Evolutionary conservation across 2,797 vertebrate species (phyloP), one percentile per base, ranked within the genome.

Genomic region (Rhinogobio ventralis): DNA sequence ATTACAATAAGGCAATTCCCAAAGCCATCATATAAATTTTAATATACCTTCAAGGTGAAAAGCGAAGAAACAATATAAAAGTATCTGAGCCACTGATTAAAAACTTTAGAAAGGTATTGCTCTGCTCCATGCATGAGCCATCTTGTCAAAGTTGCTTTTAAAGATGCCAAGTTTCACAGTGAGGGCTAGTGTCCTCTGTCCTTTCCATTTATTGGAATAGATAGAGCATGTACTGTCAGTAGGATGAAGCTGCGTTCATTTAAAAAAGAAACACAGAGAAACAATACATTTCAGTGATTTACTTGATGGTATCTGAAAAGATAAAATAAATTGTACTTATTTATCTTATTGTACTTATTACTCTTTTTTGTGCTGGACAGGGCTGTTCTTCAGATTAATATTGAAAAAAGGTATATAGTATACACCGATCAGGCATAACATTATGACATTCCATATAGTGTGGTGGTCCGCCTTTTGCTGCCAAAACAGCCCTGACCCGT

Each of bases 31-130:
- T 36, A 36, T 75, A 8, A n/a, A 55, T 9, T 23, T 7, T 15
- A 36, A 76, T 39, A 57, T 25, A 76, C 33, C n/a, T 13, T 76
- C 51, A 57, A 57, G 73, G 30, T 57, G 73, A 76, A 39, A 39
- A 74, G 46, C 10, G 23, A 76, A 76, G 20, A 9, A n/a, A 36
- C 20, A n/a, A 55, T 75, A 8, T 75, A 55, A 75, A 53, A 17
- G 20, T 5, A 75, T 55, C 20, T 17, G 13, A 20, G 20, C 13
- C 20, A 75, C 2, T 75, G 73, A 57, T 76, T 57, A 39, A 76
- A 64, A 76, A 9, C 51, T 57, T 39, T 39, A 25, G 23, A 57
- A 76, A 57, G 30, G 51, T n/a, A 8, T 39, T 75, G 30, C n/a
- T 57, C 20, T 17, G 33, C 53, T 53, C 20, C 19, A 57, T 57